A percentile compares a stretch with the other conserved stretches of the same genome.
phyloP scores from a whole-genome alignment of 2,888 invertebrate species.

The Rotaria magnacalcarata region DNA sequence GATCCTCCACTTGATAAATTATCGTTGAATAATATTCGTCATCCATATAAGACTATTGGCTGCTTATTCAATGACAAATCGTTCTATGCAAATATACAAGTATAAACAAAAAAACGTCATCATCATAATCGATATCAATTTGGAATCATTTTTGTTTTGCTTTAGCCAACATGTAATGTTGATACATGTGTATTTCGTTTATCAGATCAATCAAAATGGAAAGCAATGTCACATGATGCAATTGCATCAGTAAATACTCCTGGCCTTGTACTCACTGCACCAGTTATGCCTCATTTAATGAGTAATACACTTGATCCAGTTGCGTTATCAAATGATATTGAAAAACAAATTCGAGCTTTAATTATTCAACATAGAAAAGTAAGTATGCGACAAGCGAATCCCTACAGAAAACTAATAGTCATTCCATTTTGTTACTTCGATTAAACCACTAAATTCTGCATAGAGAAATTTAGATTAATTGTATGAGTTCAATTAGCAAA shows the following conservation, averaged over 20 bases:
- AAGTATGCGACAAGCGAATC: neutral
- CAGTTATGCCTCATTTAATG: constrained; percentile 52
- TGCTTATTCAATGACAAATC: constrained; percentile 58
- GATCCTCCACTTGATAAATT: constrained; percentile 54
- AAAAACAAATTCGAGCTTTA: constrained; percentile 55
- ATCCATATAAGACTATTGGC: constrained; percentile 58
- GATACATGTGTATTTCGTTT: constrained; percentile 57
- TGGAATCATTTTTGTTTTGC: neutral
- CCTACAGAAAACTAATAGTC: too few relatives aligned
- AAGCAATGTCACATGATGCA: constrained; percentile 58
- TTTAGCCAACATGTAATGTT: constrained; percentile 55
- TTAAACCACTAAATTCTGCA: too few relatives aligned
- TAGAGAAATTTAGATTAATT: too few relatives aligned
- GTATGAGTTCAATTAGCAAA: too few relatives aligned
- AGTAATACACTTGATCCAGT: constrained; percentile 51
- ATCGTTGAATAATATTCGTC: constrained; percentile 50
- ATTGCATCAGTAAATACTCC: constrained; percentile 54
- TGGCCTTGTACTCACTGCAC: constrained; percentile 51
- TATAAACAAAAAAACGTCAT: constrained; percentile 49
- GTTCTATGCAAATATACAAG: constrained; percentile 58
- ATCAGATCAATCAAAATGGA: constrained; percentile 56
- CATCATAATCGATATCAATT: neutral
- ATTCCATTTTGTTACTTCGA: too few relatives aligned
- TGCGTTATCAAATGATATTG: constrained; percentile 56
- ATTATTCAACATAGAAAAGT: constrained; percentile 54